These are phyloP conservation scores for Medauroidea extradentata DNA, from an alignment of 1,140 invertebrate genomes.

Conservation along the genomic window DNA sequence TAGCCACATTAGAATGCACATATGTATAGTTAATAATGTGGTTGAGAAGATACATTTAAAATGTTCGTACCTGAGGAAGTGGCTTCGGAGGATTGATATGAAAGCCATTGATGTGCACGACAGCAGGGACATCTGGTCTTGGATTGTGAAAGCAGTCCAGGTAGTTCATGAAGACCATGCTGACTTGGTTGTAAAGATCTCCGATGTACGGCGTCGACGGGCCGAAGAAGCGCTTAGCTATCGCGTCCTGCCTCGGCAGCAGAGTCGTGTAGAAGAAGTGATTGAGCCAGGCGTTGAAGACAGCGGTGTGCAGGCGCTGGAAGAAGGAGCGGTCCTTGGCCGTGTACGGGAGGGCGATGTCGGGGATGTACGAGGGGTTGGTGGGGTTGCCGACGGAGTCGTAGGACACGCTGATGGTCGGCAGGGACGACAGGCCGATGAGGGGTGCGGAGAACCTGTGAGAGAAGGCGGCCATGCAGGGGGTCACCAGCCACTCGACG, in stretches of 20 bases:
- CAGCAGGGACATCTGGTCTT: neutral
- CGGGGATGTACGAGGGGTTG: too few relatives aligned
- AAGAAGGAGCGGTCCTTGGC: neutral
- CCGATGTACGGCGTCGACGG: neutral
- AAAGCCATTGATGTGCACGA: neutral
- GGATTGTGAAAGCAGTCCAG: neutral
- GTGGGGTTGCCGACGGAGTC: neutral
- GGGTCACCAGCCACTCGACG: neutral
- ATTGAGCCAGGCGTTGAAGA: neutral
- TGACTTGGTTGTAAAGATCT: neutral
- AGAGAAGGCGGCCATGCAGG: neutral
- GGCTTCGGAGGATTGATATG: neutral
- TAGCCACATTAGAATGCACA: too few relatives aligned
- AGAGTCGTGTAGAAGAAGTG: neutral
- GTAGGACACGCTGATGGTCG: neutral
- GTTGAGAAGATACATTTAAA: too few relatives aligned
- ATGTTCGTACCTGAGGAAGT: neutral
- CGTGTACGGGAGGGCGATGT: neutral
- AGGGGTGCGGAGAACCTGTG: slow-evolving; percentile 3
- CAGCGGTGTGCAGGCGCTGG: neutral
- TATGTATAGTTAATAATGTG: too few relatives aligned
- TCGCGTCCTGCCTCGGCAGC: neutral
- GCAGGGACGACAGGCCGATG: neutral
- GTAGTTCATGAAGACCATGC: neutral
- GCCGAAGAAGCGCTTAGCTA: neutral